A percentile compares a stretch with the other conserved stretches of the same genome.
phyloP scores from a whole-genome alignment of 1,140 invertebrate species.

The Eriocheir sinensis region DNA sequence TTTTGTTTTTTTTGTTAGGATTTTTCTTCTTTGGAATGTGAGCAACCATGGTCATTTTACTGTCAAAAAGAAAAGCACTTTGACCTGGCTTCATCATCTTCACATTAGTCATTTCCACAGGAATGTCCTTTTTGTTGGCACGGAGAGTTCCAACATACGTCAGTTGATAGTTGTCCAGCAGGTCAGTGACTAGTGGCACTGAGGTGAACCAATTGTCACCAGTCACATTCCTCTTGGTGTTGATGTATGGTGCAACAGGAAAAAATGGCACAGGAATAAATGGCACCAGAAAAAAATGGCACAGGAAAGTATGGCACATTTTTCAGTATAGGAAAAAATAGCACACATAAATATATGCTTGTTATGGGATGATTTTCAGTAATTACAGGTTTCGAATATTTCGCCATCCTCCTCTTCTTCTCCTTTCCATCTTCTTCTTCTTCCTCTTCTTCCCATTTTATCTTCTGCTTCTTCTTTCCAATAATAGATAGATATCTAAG shows the following conservation, averaged over 20 bases:
- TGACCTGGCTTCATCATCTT: not conserved
- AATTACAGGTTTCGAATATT: no score
- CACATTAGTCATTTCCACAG: slow-evolving; percentile 24
- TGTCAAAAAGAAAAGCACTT: not conserved
- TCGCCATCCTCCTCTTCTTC: no score
- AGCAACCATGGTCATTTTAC: not conserved
- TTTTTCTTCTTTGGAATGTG: slow-evolving; percentile 11
- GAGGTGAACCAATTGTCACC: slow-evolving; percentile 37
- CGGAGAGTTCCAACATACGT: not conserved
- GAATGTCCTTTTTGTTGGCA: slow-evolving; percentile 38
- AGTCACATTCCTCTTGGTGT: not conserved
- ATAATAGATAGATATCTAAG: no score
- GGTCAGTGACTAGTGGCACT: slow-evolving; percentile 1
- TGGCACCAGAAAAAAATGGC: no score
- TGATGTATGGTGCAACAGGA: not conserved
- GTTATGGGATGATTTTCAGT: not conserved
- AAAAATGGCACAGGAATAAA: not conserved
- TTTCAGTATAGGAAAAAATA: no score
- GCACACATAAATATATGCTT: no score
- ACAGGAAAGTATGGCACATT: no score
- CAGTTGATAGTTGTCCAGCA: slow-evolving; percentile 37
- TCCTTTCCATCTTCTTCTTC: not conserved
- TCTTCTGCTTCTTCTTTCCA: no score
- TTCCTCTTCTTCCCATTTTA: no score
- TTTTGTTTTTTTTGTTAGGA: not conserved